These are phyloP conservation scores for Drosophila fulvimacula DNA, from an alignment of 2,888 invertebrate species.

Conservation along the genomic window DNA sequence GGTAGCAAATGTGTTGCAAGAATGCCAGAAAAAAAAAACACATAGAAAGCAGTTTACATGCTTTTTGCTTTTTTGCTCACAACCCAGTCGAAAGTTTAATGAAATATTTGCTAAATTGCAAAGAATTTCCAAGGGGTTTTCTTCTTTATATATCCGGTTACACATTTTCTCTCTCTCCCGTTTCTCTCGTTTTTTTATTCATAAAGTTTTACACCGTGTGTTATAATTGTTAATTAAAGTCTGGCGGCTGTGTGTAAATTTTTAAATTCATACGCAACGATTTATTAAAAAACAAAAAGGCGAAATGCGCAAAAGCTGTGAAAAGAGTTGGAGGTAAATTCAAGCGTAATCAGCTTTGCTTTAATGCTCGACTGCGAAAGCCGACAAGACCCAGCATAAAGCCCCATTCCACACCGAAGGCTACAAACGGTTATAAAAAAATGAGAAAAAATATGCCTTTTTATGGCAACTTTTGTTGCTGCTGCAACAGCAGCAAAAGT, in stretches of 20 bases:
- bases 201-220: not conserved
- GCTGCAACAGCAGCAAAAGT: constrained; percentile 1
- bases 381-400: not conserved
- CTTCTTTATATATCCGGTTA: not conserved
- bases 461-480: constrained; percentile 38
- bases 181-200: not conserved
- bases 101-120: constrained; percentile 58
- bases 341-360: constrained; percentile 47
- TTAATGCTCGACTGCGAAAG: constrained; percentile 19
- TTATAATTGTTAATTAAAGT: constrained; percentile 57
- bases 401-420: not conserved
- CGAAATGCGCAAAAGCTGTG: constrained; percentile 19
- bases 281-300: constrained; percentile 11
- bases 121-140: constrained; percentile 22
- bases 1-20: constrained; percentile 23
- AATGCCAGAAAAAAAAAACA: constrained; percentile 26
- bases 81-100: constrained; percentile 49
- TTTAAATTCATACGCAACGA: constrained; percentile 25
- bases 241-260: constrained; percentile 29
- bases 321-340: constrained; percentile 21
- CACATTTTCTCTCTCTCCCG: not conserved
- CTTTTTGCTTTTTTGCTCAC: constrained; percentile 16
- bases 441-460: constrained; percentile 39
- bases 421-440: constrained; percentile 32
- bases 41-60: constrained; percentile 24